Conservation (phyloP, 2,113 vertebrate species). For the Tonatia bakeri region DNA sequence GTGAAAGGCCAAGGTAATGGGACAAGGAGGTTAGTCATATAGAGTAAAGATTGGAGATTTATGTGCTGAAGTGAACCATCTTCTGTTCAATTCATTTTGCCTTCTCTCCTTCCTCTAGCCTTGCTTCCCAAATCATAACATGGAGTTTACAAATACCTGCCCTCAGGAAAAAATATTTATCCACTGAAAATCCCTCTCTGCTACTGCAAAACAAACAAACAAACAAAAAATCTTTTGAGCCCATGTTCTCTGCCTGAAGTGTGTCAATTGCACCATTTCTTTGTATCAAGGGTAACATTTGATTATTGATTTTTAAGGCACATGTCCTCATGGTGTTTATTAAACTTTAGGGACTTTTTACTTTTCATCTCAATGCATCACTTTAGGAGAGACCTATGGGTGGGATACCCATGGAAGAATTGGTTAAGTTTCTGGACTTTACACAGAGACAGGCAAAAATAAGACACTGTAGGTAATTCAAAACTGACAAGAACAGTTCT, state of each 20-base stretch:
- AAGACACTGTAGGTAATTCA: conserved; percentile 53
- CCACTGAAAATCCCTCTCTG: conserved; percentile 56
- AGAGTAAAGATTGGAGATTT: conserved; percentile 17
- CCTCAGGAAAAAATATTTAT: conserved; percentile 61
- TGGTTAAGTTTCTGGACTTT: conserved; percentile 69
- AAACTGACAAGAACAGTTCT: conserved; percentile 64
- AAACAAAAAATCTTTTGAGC: background rate
- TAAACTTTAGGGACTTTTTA: conserved; percentile 40
- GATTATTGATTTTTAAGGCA: conserved; percentile 53
- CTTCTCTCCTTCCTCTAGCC: conserved; percentile 6
- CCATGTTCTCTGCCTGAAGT: background rate
- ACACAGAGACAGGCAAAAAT: conserved; percentile 64
- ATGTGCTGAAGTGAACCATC: conserved; percentile 6
- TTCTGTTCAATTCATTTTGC: conserved; percentile 39
- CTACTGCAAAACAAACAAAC: background rate
- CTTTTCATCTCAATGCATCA: conserved; percentile 60
- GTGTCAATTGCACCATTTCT: conserved; percentile 35
- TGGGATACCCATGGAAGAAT: conserved; percentile 28
- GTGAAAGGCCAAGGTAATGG: background rate
- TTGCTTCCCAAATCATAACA: conserved; percentile 40
- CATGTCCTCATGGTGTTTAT: conserved; percentile 54
- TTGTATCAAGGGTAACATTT: conserved; percentile 41
- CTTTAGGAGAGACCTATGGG: conserved; percentile 43
- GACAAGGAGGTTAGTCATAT: background rate
- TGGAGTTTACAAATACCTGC: conserved; percentile 48